Base-by-base conservation (phyloP, 1,140 invertebrate species). In the Ceratina calcarata region DNA sequence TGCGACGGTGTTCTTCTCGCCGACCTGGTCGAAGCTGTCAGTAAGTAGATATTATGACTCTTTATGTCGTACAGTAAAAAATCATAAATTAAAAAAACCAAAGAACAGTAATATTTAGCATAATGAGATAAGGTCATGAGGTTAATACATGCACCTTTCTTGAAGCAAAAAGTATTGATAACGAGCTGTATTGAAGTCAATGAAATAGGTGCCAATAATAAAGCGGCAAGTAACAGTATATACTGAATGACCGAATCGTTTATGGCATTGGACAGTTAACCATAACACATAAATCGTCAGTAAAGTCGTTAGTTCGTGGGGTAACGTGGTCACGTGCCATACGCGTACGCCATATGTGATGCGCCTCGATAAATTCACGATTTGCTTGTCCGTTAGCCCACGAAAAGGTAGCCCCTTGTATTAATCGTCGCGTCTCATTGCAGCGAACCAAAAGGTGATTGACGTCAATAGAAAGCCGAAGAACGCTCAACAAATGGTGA, bases 11-110 rank as follows among this genome's bases (percentile, higher is more conserved):
- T 98, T 10, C 94, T 99, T 6, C 94, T 99, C 68, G 97, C 97
- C 10, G 97, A 99, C 89, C 96, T 99, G 87, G 96, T 99, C 81
- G 97, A 99, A 92, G 97, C 98, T 78, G 98, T 99, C 94, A 98
- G 96, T 97, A 94, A 97, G 96, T 97, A 58, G 20, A 24, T 13
- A 12, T 1, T 15, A 32, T 2, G 16, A 7, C 45, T 55, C n/a
- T n/a, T n/a, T n/a, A n/a, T 13, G 22, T 24, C 27, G 4, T 32
- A n/a, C n/a, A n/a, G 27, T 32, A 32, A 32, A 32, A 32, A 32
- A 32, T 32, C 27, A 32, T 32, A 4, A 32, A 32, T 32, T 4
- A 32, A 32, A 4, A 32, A 4, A 4, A 32, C 27, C 4, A 32
- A 32, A 32, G 27, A 32, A 32, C 27, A 32, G 27, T 32, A 32